Conservation (phyloP, 2,888 invertebrate genomes). For the Meiosimyza platycephala region DNA sequence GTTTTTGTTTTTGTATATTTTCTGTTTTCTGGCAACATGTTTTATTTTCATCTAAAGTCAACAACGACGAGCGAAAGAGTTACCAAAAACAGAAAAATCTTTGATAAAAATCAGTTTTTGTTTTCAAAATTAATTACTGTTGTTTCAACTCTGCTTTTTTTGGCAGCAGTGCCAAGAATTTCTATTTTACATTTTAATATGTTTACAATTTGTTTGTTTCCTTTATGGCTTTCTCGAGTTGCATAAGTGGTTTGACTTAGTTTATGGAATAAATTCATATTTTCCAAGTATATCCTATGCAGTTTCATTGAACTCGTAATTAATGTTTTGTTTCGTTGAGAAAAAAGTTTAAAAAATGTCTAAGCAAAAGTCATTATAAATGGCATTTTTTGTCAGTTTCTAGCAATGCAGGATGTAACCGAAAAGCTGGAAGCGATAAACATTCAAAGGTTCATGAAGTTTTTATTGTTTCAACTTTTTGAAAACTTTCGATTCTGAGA, state of each 20-base stretch:
- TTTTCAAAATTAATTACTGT: conserved; percentile 32
- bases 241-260: conserved; percentile 15
- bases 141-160: conserved; percentile 1
- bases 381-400: too few relatives aligned
- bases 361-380: too few relatives aligned
- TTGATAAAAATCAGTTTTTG: not conserved
- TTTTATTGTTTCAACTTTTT: too few relatives aligned
- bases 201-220: not conserved
- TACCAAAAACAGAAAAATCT: not conserved
- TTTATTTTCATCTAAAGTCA: too few relatives aligned
- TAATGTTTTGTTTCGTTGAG: too few relatives aligned
- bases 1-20: not conserved
- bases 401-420: too few relatives aligned
- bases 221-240: not conserved
- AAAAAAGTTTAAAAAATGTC: too few relatives aligned
- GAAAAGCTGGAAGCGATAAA: too few relatives aligned
- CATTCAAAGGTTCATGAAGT: too few relatives aligned
- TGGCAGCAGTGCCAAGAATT: conserved; percentile 25
- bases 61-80: not conserved
- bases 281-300: not conserved
- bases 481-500: too few relatives aligned
- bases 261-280: not conserved
- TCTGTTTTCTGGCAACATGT: not conserved
- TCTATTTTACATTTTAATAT: not conserved
- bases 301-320: conserved; percentile 1